Conservation (phyloP, 2,888 invertebrate genomes). For the Erannis defoliaria region DNA sequence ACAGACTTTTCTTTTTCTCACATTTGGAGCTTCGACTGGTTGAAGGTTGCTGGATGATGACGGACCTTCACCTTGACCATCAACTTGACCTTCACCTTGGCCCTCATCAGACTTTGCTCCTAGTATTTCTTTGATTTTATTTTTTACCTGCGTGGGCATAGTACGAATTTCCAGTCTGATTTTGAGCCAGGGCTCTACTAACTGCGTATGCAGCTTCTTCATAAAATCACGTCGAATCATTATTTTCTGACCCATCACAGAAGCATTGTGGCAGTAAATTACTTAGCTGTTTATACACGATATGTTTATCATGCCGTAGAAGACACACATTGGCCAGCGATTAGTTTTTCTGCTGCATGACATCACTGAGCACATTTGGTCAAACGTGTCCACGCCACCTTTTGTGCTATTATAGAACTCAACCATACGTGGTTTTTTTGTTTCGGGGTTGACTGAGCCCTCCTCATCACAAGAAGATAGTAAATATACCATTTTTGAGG, state of each 20-base stretch:
- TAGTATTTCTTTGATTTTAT: slow-evolving; percentile 24
- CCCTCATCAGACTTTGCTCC: slow-evolving; percentile 16
- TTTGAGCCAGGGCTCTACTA: slow-evolving; percentile 43
- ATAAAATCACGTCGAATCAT: slow-evolving; percentile 33
- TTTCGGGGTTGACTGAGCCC: slow-evolving; percentile 6
- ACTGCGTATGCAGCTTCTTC: slow-evolving; percentile 38
- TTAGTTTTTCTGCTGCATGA: slow-evolving; percentile 39
- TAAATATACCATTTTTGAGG: slow-evolving; percentile 41
- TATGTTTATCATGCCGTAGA: slow-evolving; percentile 42
- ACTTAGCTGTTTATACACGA: slow-evolving; percentile 36
- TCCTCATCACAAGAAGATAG: slow-evolving; percentile 15
- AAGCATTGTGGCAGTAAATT: slow-evolving; percentile 29
- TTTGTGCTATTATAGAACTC: slow-evolving; percentile 40
- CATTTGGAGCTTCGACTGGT: no score
- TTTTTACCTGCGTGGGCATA: slow-evolving; percentile 33
- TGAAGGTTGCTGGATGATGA: no score
- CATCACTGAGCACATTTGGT: slow-evolving; percentile 42
- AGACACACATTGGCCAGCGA: slow-evolving; percentile 41
- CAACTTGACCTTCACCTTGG: no score
- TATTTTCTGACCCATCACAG: slow-evolving; percentile 15
- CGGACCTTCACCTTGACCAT: no score
- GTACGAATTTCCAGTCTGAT: slow-evolving; percentile 38
- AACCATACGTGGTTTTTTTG: slow-evolving; percentile 36
- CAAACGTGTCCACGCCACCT: slow-evolving; percentile 26
- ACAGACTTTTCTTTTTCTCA: no score